Percentiles rank a stretch among this genome's conserved stretches.
phyloP scores from a whole-genome alignment of 2,888 invertebrate species.

The Heliconius aoede region DNA sequence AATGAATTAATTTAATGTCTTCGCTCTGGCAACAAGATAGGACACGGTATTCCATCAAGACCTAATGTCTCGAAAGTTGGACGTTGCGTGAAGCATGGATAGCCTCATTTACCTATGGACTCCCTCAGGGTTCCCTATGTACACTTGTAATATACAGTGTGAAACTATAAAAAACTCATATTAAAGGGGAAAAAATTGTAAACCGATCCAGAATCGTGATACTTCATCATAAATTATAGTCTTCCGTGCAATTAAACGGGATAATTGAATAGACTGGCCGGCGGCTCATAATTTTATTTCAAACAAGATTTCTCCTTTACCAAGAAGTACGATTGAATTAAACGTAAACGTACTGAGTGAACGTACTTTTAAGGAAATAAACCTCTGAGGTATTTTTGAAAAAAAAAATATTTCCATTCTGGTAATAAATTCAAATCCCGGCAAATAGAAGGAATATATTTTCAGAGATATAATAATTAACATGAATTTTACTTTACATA shows the following conservation, averaged over 20 bases:
- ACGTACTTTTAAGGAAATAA: neutral
- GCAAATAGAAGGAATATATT: neutral
- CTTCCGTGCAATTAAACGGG: constrained; percentile 34
- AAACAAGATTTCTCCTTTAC: constrained; percentile 3
- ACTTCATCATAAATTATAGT: constrained; percentile 31
- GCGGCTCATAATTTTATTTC: constrained; percentile 14
- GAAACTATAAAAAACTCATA: too few species aligned
- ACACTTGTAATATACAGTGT: too few species aligned
- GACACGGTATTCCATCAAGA: too few species aligned
- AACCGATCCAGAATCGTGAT: neutral
- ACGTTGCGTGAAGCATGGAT: too few species aligned
- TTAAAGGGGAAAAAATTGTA: neutral
- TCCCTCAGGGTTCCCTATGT: too few species aligned
- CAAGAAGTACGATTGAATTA: neutral
- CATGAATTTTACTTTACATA: too few species aligned
- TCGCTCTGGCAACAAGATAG: too few species aligned
- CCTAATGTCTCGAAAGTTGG: too few species aligned
- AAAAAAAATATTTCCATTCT: neutral
- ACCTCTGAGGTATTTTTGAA: neutral
- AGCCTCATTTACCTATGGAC: too few species aligned
- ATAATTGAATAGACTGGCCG: constrained; percentile 33
- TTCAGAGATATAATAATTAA: too few species aligned
- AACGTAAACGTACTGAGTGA: constrained; percentile 4
- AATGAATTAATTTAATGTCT: too few species aligned
- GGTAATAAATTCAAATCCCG: neutral